Percentiles rank a stretch among this genome's conserved stretches.
phyloP scores from a whole-genome alignment of 1,140 invertebrate species.

The Gyrodactylus bullatarudis region DNA sequence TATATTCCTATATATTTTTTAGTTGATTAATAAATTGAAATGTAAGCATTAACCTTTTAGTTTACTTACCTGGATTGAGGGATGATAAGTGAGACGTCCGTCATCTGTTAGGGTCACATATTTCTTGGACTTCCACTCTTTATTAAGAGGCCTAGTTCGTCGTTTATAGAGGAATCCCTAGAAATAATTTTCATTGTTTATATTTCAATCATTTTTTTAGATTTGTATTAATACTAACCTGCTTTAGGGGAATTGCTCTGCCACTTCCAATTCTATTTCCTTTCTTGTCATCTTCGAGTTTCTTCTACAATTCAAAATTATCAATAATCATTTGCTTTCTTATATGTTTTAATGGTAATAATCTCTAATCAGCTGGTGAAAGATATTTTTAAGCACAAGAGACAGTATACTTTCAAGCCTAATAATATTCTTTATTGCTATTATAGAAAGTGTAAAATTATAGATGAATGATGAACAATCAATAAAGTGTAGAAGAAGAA shows the following conservation, averaged over 20 bases:
- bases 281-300: slow-evolving; percentile 7
- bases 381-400: too few relatives aligned
- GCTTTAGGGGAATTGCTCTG: slow-evolving; percentile 67
- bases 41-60: neutral
- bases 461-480: too few relatives aligned
- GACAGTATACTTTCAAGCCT: too few relatives aligned
- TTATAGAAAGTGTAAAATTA: too few relatives aligned
- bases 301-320: neutral
- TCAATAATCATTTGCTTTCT: neutral
- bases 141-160: slow-evolving; percentile 64
- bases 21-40: neutral
- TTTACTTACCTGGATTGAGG: slow-evolving; percentile 57
- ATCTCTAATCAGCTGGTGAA: too few relatives aligned
- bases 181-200: neutral
- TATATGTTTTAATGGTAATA: too few relatives aligned
- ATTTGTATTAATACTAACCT: slow-evolving; percentile 21
- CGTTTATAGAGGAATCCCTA: slow-evolving; percentile 69
- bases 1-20: slow-evolving; percentile 41
- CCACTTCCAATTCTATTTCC: slow-evolving; percentile 37
- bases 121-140: slow-evolving; percentile 81
- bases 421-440: too few relatives aligned
- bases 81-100: slow-evolving; percentile 66
- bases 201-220: too few relatives aligned
- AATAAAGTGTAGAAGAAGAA: too few relatives aligned
- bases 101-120: slow-evolving; percentile 79